phyloP scores from a whole-genome alignment of 2,113 vertebrate species.

The Rhipidura dahli region DNA sequence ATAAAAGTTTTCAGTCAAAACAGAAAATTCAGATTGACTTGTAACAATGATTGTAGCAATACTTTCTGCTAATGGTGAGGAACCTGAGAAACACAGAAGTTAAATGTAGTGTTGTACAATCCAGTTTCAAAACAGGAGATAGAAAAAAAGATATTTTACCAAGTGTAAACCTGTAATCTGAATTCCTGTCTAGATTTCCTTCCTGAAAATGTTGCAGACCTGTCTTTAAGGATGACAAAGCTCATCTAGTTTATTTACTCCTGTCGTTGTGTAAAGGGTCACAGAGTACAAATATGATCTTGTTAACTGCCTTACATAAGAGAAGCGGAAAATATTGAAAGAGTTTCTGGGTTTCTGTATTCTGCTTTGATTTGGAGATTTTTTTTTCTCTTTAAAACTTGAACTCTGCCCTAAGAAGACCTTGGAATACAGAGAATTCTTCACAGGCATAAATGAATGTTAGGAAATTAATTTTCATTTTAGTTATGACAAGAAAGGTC shows the following conservation, averaged over 20 bases:
- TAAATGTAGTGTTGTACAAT: background rate
- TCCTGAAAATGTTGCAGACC: background rate
- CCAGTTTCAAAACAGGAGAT: rapidly evolving
- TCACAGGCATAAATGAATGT: background rate
- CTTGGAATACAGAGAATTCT: background rate
- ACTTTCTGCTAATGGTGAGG: background rate
- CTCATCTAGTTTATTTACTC: background rate
- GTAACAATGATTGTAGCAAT: background rate
- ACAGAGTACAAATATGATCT: background rate
- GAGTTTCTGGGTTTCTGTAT: rapidly evolving
- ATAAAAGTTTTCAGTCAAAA: background rate
- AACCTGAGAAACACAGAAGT: background rate
- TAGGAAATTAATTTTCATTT: background rate
- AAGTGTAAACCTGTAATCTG: background rate
- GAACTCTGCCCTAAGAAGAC: background rate
- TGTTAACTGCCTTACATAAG: background rate
- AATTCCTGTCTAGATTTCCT: background rate
- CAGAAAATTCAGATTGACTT: background rate
- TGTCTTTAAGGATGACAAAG: background rate
- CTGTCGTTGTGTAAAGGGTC: background rate
- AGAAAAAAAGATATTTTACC: background rate
- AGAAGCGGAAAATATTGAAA: background rate
- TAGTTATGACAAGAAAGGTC: background rate
- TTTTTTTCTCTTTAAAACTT: background rate
- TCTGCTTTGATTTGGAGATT: background rate